A percentile compares a stretch with the other conserved stretches of the same genome.
Evolutionary conservation across 2,797 vertebrate species (phyloP).

Genomic region (Cynopterus sphinx): DNA sequence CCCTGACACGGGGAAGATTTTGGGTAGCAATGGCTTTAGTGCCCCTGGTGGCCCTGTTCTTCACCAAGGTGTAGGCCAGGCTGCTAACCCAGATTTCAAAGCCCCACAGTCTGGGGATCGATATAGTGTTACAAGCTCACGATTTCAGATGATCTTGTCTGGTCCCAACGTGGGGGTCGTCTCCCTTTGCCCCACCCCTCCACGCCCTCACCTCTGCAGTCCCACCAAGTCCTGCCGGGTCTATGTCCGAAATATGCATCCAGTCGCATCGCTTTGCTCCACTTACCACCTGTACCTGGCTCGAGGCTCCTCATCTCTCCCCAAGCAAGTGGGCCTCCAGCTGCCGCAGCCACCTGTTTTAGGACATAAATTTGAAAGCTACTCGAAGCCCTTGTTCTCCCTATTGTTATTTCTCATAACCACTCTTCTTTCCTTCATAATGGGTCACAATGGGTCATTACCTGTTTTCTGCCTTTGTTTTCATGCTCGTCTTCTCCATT

Average conservation of each 20-base stretch:
- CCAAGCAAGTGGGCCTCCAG: neutral
- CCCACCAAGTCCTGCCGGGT: neutral
- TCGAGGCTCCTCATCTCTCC: neutral
- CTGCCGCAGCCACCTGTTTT: neutral
- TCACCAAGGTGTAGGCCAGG: neutral
- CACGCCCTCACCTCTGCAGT: neutral
- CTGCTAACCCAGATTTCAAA: neutral
- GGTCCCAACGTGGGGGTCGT: neutral
- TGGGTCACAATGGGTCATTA: neutral
- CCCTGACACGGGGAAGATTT: neutral
- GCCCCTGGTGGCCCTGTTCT: neutral
- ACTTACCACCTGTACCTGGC: no score
- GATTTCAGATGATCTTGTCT: neutral
- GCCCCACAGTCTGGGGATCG: neutral
- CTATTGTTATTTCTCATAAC: neutral
- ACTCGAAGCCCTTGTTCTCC: neutral
- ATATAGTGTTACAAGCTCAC: neutral
- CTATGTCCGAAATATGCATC: neutral
- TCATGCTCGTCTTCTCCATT: neutral
- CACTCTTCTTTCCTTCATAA: neutral
- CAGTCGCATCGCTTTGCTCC: accelerated
- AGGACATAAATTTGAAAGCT: neutral
- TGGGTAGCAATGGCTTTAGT: neutral
- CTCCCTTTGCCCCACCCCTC: neutral
- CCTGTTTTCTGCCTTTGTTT: neutral